Conservation (phyloP, 2,113 vertebrate species). For the Vulpes lagopus region DNA sequence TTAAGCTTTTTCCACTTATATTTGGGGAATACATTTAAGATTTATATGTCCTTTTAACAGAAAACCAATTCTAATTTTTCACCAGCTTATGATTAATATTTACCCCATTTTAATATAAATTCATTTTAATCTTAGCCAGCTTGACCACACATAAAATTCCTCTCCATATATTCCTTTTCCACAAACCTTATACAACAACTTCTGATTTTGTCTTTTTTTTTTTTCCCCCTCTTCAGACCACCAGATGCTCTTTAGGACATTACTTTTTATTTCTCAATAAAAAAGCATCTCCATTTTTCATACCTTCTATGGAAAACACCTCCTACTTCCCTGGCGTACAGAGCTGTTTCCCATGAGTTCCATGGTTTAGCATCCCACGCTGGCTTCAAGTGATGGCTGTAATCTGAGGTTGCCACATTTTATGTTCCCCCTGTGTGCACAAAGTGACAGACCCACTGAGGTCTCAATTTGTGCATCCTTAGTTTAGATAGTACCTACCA, state of each 20-base stretch:
- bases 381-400: background rate
- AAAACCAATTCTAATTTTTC: background rate
- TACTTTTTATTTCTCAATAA: background rate
- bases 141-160: background rate
- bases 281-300: background rate
- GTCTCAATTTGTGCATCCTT: background rate
- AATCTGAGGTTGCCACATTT: background rate
- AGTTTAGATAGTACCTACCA: background rate
- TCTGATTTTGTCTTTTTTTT: background rate
- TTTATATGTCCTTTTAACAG: background rate
- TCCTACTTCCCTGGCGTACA: background rate
- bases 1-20: background rate
- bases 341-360: background rate
- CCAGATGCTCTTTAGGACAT: background rate
- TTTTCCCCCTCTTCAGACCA: background rate
- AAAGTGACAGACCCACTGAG: background rate
- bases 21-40: background rate
- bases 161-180: background rate
- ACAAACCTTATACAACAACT: background rate
- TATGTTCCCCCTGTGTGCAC: background rate
- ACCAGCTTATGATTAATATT: background rate
- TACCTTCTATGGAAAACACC: background rate
- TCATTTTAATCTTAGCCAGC: background rate
- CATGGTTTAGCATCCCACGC: background rate
- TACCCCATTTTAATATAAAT: background rate